phyloP scores from a whole-genome alignment of 2,888 invertebrate genomes.

The Diabrotica balteata region DNA sequence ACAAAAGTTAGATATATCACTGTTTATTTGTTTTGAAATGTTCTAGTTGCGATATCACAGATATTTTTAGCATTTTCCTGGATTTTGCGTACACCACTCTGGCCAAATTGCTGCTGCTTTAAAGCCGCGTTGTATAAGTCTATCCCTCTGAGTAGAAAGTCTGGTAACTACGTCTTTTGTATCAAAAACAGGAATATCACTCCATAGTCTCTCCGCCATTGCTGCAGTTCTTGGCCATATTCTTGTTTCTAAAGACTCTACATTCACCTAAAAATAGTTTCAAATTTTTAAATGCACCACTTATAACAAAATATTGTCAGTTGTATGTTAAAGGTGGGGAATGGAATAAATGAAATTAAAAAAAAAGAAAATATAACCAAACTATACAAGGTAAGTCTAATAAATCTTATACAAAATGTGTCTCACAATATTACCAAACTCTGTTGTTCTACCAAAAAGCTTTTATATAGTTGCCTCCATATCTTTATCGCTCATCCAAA shows the following conservation, averaged over 20 bases:
- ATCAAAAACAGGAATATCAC: constrained; percentile 62
- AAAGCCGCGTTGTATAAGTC: constrained; percentile 68
- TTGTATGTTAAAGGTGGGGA: background rate
- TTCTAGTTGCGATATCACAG: background rate
- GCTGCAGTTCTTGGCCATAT: constrained; percentile 84
- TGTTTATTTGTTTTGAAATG: no score
- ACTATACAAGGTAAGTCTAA: no score
- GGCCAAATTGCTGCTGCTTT: constrained; percentile 75
- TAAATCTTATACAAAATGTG: no score
- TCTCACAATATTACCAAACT: no score
- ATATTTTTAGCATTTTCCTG: constrained; percentile 52
- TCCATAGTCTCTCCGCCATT: constrained; percentile 79
- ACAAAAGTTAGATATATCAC: no score
- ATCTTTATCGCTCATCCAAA: no score
- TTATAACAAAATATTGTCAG: background rate
- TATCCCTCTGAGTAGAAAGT: constrained; percentile 68
- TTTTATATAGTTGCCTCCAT: no score
- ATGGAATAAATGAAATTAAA: no score
- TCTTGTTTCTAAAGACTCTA: constrained; percentile 75
- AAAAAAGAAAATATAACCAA: no score
- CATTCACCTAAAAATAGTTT: constrained; percentile 60
- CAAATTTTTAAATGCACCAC: no score
- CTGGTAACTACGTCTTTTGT: constrained; percentile 69
- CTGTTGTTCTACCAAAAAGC: no score
- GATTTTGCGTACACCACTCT: constrained; percentile 77